Evolutionary conservation across 2,888 invertebrate genomes (phyloP).

Genomic region (Agapetus fuscipes): DNA sequence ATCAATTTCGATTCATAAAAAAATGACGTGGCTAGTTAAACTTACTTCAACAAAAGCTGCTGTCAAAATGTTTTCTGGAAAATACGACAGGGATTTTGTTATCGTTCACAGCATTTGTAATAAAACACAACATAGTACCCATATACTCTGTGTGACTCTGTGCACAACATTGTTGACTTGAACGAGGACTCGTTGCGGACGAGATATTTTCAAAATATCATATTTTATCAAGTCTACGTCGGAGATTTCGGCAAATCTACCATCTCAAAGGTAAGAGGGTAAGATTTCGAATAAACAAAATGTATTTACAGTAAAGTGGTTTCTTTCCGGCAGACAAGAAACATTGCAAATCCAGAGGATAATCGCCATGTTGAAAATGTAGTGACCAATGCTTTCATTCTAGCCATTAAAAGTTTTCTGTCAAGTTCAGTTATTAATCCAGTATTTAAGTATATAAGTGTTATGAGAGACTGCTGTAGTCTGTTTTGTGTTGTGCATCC

Average conservation of each 20-base stretch:
- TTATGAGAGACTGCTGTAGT: slow-evolving; percentile 15
- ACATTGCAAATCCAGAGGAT: slow-evolving; percentile 4
- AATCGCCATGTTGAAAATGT: slow-evolving; percentile 17
- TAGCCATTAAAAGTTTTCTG: slow-evolving; percentile 14
- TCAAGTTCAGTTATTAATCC: slow-evolving; percentile 11
- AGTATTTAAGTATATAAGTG: slow-evolving; percentile 17
- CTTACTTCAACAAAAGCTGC: too few species aligned
- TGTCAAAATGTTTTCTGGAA: too few species aligned
- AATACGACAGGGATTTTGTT: too few species aligned
- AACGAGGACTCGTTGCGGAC: too few species aligned
- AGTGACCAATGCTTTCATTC: slow-evolving; percentile 19
- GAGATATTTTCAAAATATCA: too few species aligned
- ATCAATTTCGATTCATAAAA: too few species aligned
- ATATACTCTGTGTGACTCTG: too few species aligned
- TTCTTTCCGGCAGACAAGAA: slow-evolving; percentile 8
- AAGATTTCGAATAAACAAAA: slow-evolving; percentile 17
- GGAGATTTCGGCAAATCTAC: slow-evolving; percentile 18
- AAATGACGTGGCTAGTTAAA: too few species aligned
- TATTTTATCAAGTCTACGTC: slow-evolving; percentile 12
- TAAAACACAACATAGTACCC: too few species aligned
- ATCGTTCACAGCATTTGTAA: too few species aligned
- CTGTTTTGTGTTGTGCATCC: slow-evolving; percentile 19
- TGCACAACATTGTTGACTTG: too few species aligned
- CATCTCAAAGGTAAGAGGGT: slow-evolving; percentile 19
- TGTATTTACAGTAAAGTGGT: slow-evolving; percentile 9